phyloP scores from a whole-genome alignment of 2,888 invertebrate genomes.

The Cerastoderma edule region DNA sequence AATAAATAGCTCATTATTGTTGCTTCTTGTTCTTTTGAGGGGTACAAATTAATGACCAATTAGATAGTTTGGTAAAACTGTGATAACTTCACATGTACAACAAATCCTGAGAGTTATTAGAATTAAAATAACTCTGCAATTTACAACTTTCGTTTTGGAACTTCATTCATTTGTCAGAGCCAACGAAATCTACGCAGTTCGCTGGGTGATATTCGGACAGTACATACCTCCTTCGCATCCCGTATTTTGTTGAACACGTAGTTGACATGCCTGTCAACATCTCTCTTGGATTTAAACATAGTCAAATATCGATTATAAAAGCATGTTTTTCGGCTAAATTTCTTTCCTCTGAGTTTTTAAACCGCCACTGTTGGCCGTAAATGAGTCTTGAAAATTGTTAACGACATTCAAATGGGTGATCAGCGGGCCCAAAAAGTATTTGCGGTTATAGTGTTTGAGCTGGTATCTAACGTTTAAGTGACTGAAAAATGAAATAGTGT shows the following conservation, averaged over 20 bases:
- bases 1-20: too few relatives aligned
- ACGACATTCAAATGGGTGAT: neutral
- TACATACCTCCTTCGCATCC: slow-evolving; percentile 79
- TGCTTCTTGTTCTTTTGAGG: too few relatives aligned
- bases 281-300: slow-evolving; percentile 79
- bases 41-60: too few relatives aligned
- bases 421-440: neutral
- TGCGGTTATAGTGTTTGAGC: neutral
- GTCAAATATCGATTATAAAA: too few relatives aligned
- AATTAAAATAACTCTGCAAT: neutral
- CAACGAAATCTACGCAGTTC: slow-evolving; percentile 4
- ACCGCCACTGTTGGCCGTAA: neutral
- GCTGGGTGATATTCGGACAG: neutral
- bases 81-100: too few relatives aligned
- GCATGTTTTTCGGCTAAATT: neutral
- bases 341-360: neutral
- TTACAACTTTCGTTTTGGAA: neutral
- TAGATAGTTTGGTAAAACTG: too few relatives aligned
- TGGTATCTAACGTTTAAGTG: too few relatives aligned
- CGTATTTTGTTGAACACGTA: slow-evolving; percentile 73
- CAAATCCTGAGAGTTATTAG: neutral
- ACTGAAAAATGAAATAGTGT: too few relatives aligned
- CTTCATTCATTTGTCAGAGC: neutral
- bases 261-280: slow-evolving; percentile 80
- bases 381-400: neutral